Evolutionary conservation across 2,797 vertebrate genomes (phyloP).

Genomic region (Rhodeus uyekii): DNA sequence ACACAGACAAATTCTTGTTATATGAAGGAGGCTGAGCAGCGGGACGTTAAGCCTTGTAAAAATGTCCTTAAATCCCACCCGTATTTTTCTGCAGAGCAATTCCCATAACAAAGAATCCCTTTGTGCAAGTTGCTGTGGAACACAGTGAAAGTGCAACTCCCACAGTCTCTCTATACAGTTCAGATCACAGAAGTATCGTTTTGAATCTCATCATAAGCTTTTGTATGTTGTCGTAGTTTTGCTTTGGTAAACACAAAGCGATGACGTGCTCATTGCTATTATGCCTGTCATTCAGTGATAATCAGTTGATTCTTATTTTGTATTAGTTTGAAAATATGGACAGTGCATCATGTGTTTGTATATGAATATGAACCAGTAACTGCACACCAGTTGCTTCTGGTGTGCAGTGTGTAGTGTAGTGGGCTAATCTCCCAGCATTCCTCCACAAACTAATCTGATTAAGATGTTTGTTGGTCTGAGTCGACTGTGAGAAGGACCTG

Average conservation of each 20-base stretch:
- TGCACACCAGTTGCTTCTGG: not conserved
- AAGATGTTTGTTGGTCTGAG: constrained; percentile 37
- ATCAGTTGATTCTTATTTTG: not conserved
- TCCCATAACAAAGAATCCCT: constrained; percentile 30
- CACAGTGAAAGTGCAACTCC: not conserved
- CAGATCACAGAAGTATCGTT: not conserved
- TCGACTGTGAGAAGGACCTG: constrained; percentile 10
- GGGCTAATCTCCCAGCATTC: constrained; percentile 48
- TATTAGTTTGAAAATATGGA: not conserved
- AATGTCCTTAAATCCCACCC: constrained; percentile 39
- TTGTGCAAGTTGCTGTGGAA: constrained; percentile 14
- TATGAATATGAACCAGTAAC: not conserved
- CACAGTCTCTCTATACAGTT: not conserved
- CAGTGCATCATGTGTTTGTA: too few relatives aligned
- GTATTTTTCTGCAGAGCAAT: constrained; percentile 12
- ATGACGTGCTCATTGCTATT: not conserved
- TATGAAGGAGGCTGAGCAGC: constrained; percentile 22
- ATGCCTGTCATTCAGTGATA: not conserved
- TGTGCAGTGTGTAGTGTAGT: not conserved
- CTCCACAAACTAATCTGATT: constrained; percentile 54
- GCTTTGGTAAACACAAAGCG: not conserved
- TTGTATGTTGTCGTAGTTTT: not conserved
- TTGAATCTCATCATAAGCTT: not conserved
- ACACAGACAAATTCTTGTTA: not conserved
- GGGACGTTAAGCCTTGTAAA: constrained; percentile 42